Base-by-base conservation (phyloP, 1,140 invertebrate genomes). In the Plectrocnemia conspersa region DNA sequence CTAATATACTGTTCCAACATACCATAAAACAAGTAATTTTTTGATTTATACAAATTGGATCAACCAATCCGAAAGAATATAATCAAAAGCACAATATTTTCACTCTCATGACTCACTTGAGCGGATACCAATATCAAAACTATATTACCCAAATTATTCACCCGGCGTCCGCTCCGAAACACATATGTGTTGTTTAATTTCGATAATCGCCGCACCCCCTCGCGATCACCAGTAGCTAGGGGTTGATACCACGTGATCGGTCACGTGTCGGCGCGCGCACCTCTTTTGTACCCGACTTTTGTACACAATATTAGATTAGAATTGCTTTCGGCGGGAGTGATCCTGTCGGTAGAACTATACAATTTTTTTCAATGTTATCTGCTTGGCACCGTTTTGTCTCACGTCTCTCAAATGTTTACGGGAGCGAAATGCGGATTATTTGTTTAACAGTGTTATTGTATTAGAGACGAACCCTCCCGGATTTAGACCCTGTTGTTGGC, bases 221-320 rank as follows among this genome's bases (percentile, higher is more conserved):
- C 40, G 32, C 44, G 9, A 41, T 29, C 22, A 2, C 3, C 46
- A 13, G 36, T 15, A 11, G n/a, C n/a, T n/a, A n/a, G n/a, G n/a
- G n/a, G n/a, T n/a, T n/a, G n/a, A n/a, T n/a, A n/a, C n/a, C 54
- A 54, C 54, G 58, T 50, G 58, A 16, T 50, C 21, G 45, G 25
- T 16, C 55, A 45, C 54, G 59, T 57, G 58, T 52, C 38, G 10
- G 16, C 40, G 29, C 33, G 18, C 41, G 29, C 21, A 23, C 13
- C 41, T 15, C 15, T 41, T 56, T 56, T 56, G 54, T 59, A 48
- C 19, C n/a, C 32, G 25, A 27, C 58, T 44, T 41, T 44, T 27
- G 33, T 61, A 56, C 40, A 54, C 47, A 40, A 57, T 57, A 61
- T 57, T 57, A 57, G 54, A 61, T 57, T 57, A 57, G 46, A 61